Evolutionary conservation across 2,888 invertebrate genomes (phyloP), one percentile per base, ranked within the genome.

Genomic region (Calameuta idolon): DNA sequence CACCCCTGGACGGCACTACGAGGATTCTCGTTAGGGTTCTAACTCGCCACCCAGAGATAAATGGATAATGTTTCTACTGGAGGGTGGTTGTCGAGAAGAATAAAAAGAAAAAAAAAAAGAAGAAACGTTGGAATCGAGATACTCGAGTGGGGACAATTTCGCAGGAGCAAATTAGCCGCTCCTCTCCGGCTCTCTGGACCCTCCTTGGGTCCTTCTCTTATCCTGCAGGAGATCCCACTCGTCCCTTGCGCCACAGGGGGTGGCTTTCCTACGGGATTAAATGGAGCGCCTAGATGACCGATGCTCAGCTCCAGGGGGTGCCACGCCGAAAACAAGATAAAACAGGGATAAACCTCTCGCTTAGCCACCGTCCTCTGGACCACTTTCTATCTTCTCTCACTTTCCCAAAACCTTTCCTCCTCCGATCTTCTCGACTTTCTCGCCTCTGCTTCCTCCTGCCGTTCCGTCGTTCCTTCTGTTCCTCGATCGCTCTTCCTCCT

Each of bases 211-310:
- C 76, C 55, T 69, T 85, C 87, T 74, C 34, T 89, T 89, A 89
- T 90, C 89, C 89, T 74, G 82, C 81, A 79, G 85, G 85, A 88
- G 88, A 90, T 89, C 89, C 89, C 85, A 85, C 86, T 87, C 85
- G 86, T 83, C 83, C 83, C 81, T 81, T 82, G 79, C 83, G 81
- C 87, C 73, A 84, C 87, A 85, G 88, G 87, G 89, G 89, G 85
- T 86, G 85, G 87, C 87, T 88, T 90, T 89, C 87, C 87, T 87
- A 79, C 83, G 86, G 90, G 90, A 90, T 90, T 90, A 90, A 90
- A 90, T 90, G 90, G 90, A 90, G 88, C 90, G 90, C 87, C 88
- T 89, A 87, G 90, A 90, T 90, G 90, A 90, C 90, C 90, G 90
- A 90, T 90, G 90, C 89, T 88, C 86, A 85, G 80, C 82, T 84